Base-by-base conservation (phyloP, 2,888 invertebrate genomes). In the Halictus quadricinctus region DNA sequence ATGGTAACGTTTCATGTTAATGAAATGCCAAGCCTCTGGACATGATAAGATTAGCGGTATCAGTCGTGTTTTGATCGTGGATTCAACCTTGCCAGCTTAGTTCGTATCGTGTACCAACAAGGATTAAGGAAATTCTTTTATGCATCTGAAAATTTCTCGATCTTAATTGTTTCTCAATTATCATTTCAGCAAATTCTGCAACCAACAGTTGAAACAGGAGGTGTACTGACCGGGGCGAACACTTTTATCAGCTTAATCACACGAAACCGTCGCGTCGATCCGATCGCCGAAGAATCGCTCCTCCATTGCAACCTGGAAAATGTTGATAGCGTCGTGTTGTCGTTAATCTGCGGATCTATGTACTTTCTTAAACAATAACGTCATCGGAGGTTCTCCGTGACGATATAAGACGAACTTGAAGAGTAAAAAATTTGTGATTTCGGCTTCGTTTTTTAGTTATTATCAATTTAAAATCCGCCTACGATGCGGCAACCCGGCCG, bases 151-250 rank as follows among this genome's bases (percentile, higher is more conserved):
- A 15, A 13, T 72, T 12, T 7, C 54, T 74, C 43, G 25, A 75
- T 64, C n/a, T 46, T 29, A 18, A 48, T 18, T n/a, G 7, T n/a
- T 36, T 29, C 36, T 3, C 18, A 18, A 54, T 75, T 29, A 15
- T 50, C 1, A 48, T 58, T 74, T 41, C n/a, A 88, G 89, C 69
- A 89, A 80, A 60, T 72, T 18, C 60, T 80, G 3, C 18, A 8
- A 7, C 13, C 66, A 54, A 8, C 8, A 18, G 6, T 1, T n/a
- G 7, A 5, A 13, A 41, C 12, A 72, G 25, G 29, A 74, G 21
- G 41, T 69, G 2, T 7, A 58, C 29, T 85, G 60, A 36, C 15
- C 29, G 13, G 0, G 21, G 15, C 6, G 3, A 41, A n/a, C 12
- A 10, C 21, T 43, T 69, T 41, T n/a, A 64, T 64, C 64, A 15